Percentiles rank a stretch among this genome's conserved stretches.
Conservation (phyloP, 2,113 vertebrate species). For the Ellobius talpinus region DNA sequence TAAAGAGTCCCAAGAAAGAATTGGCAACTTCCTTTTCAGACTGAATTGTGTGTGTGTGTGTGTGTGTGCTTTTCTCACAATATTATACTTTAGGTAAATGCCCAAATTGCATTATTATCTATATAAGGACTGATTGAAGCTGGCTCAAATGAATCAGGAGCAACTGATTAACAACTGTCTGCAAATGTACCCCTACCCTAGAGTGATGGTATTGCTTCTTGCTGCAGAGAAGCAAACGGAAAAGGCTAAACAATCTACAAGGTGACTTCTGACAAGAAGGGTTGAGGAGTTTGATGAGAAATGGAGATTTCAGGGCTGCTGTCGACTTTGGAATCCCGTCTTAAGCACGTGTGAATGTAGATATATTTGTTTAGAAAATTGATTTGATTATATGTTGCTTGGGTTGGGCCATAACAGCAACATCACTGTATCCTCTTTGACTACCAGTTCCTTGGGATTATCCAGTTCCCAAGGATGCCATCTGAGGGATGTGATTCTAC, state of each 20-base stretch:
- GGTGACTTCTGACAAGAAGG: neutral
- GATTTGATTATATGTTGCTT: constrained; percentile 31
- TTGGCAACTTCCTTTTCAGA: neutral
- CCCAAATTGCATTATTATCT: neutral
- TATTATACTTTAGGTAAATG: neutral
- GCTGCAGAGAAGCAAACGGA: neutral
- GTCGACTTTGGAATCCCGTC: neutral
- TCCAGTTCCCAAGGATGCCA: constrained; percentile 41
- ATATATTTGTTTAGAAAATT: constrained; percentile 50
- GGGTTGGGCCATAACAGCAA: constrained; percentile 36
- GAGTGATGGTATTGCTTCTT: neutral
- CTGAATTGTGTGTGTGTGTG: neutral
- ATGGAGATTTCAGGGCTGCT: neutral
- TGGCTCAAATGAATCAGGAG: neutral
- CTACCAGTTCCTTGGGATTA: constrained; percentile 55
- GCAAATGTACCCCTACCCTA: neutral
- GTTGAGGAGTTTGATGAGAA: neutral
- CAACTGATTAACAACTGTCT: constrained; percentile 17
- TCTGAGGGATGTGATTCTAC: constrained; percentile 47
- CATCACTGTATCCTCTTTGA: constrained; percentile 59
- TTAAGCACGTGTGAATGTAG: constrained; percentile 27
- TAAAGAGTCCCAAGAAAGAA: neutral
- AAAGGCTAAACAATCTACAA: neutral
- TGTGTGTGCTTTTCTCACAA: neutral
- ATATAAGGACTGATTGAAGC: neutral